phyloP scores from a whole-genome alignment of 2,888 invertebrate species.

The Choristoneura rosaceana region DNA sequence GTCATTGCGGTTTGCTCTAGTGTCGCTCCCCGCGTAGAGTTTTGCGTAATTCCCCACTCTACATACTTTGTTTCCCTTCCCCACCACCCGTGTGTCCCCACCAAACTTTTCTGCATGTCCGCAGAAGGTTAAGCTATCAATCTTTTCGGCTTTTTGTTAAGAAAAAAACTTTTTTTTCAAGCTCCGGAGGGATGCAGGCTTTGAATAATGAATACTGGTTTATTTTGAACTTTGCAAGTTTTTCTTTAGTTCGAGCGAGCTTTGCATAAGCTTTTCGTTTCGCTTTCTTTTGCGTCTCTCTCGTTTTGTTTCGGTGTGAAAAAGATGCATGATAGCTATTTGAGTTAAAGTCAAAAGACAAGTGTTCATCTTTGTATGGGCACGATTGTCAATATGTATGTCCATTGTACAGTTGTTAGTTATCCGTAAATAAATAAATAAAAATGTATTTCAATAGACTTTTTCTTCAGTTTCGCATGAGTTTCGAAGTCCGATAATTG shows the following conservation, averaged over 20 bases:
- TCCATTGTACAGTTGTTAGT: too few relatives aligned
- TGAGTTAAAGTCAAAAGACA: too few relatives aligned
- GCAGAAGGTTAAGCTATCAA: constrained; percentile 68
- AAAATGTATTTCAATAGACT: too few relatives aligned
- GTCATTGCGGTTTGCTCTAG: too few relatives aligned
- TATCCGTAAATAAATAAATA: too few relatives aligned
- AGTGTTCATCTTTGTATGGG: too few relatives aligned
- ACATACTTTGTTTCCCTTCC: background rate
- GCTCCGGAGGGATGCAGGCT: constrained; percentile 55
- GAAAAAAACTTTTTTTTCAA: constrained; percentile 58
- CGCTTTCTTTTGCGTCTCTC: too few relatives aligned
- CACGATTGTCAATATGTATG: background rate
- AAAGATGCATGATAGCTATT: too few relatives aligned
- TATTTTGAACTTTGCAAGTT: constrained; percentile 47
- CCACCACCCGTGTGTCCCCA: constrained; percentile 47
- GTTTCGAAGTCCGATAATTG: too few relatives aligned
- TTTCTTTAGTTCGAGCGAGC: constrained; percentile 25
- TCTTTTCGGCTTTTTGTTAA: constrained; percentile 67
- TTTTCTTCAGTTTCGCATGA: too few relatives aligned
- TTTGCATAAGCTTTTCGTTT: background rate
- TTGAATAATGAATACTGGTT: constrained; percentile 68
- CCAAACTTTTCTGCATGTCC: constrained; percentile 56
- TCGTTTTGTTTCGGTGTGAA: background rate
- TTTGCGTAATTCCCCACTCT: too few relatives aligned
- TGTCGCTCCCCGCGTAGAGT: too few relatives aligned